These are phyloP conservation scores for Anthopleura xanthogrammica DNA, from an alignment of 92 coral and sea anemone species.

Conservation along the genomic window DNA sequence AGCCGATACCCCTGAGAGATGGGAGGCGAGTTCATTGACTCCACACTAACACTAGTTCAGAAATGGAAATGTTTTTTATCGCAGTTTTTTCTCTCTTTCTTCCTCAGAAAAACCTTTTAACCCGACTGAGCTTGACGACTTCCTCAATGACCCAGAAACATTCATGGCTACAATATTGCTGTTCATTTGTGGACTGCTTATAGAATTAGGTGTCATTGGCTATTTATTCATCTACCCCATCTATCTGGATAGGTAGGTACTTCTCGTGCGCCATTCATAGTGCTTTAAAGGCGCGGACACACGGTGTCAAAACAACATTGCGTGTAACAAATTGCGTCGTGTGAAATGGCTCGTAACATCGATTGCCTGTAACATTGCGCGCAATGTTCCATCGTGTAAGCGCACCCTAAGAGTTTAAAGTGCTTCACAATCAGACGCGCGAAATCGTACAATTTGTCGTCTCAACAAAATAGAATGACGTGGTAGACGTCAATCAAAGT, in stretches of 20 bases:
- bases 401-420: too few relatives aligned
- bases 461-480: neutral
- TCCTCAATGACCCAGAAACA: constrained; percentile 9
- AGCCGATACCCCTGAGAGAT: too few relatives aligned
- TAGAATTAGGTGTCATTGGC: constrained; percentile 21
- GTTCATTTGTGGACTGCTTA: neutral
- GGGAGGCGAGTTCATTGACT: too few relatives aligned
- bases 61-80: neutral
- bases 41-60: too few relatives aligned
- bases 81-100: neutral
- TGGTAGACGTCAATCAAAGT: too few relatives aligned
- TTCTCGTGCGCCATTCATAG: too few relatives aligned
- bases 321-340: too few relatives aligned
- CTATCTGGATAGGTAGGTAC: constrained; percentile 13
- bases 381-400: too few relatives aligned
- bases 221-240: constrained; percentile 21
- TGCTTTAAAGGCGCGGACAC: neutral
- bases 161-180: constrained; percentile 1
- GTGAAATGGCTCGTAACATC: too few relatives aligned
- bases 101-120: neutral
- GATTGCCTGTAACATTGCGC: too few relatives aligned
- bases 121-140: constrained; percentile 1
- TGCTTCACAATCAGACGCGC: too few relatives aligned
- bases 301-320: too few relatives aligned
- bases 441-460: neutral